Conservation (phyloP, 2,888 invertebrate species). For the Euzetes globulus region DNA sequence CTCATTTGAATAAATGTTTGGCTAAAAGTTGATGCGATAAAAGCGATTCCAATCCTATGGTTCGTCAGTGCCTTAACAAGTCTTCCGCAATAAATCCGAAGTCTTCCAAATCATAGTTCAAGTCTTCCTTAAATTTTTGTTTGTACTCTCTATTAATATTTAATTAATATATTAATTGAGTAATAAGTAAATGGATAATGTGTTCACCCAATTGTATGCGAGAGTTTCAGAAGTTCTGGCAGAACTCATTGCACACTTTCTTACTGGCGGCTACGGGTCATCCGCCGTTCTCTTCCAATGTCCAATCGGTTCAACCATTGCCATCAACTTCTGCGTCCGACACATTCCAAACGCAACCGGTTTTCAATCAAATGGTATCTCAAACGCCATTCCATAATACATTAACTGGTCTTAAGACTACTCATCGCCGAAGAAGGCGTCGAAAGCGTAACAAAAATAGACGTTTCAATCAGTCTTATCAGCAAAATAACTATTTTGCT, state of each 20-base stretch:
- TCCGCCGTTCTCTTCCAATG: background rate
- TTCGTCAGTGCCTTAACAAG: conserved; percentile 25
- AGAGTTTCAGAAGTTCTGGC: conserved; percentile 29
- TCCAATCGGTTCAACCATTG: background rate
- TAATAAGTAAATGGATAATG: background rate
- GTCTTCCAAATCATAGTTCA: conserved; percentile 30
- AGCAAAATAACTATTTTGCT: background rate
- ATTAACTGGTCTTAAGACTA: background rate
- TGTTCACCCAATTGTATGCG: conserved; percentile 1
- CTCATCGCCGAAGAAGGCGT: conserved; percentile 12
- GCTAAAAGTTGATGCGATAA: background rate
- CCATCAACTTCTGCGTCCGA: background rate
- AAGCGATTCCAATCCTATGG: background rate
- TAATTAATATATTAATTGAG: background rate
- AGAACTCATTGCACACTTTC: conserved; percentile 31
- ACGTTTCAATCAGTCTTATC: background rate
- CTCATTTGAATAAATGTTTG: conserved; percentile 5
- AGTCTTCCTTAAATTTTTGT: background rate
- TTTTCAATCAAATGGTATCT: background rate
- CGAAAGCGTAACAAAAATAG: background rate
- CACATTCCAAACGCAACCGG: background rate
- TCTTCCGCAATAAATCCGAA: conserved; percentile 29
- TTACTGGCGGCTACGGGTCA: conserved; percentile 1
- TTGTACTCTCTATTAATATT: background rate
- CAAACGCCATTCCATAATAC: background rate